Evolutionary conservation across 2,888 invertebrate genomes (phyloP), one percentile per base, ranked within the genome.

Genomic region (Baronia brevicornis): DNA sequence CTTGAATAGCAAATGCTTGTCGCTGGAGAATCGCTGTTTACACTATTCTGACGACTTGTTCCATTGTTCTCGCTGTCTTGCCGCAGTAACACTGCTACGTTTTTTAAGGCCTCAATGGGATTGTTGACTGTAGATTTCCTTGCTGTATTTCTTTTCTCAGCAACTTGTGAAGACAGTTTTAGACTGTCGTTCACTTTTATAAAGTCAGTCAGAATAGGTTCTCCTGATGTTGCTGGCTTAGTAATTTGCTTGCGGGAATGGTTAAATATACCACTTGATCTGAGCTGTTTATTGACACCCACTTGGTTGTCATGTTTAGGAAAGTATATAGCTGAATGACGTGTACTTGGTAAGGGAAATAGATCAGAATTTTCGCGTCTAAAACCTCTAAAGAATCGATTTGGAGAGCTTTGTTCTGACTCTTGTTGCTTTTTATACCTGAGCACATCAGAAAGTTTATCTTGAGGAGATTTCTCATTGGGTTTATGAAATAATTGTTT

Each of bases 331-430:
- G 93, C 93, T 23, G 94, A 94, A 68, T 94, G 93, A 26, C 94
- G 84, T 7, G 86, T 84, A 45, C 91, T 89, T 10, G 90, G 88
- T 32, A 91, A 75, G 5, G 93, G 92, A 61, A 93, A 92, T 55
- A 94, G 90, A 66, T 94, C 94, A 0, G 94, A 93, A 67, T 93
- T 93, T 67, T 94, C 94, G 44, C 94, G 87, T 39, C 94, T 87
- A 68, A 94, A 94, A 17, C 91, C 92, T 48, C 92, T 87, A 44
- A 91, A 89, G 71, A 93, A 92, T 40, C 91, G 87, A 52, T 88
- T 89, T 26, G 89, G 86, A 48, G 92, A 78, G 65, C 89, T 91
- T 6, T 88, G 86, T 58, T 92, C 93, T 38, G 91, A 87, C 43
- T 93, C 92, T 65, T 91, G 90, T 38, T 79, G 75, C 39, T 92